Evolutionary conservation across 1,140 invertebrate species (phyloP), one percentile per base, ranked within the genome.

Genomic region (Camponotus floridanus): DNA sequence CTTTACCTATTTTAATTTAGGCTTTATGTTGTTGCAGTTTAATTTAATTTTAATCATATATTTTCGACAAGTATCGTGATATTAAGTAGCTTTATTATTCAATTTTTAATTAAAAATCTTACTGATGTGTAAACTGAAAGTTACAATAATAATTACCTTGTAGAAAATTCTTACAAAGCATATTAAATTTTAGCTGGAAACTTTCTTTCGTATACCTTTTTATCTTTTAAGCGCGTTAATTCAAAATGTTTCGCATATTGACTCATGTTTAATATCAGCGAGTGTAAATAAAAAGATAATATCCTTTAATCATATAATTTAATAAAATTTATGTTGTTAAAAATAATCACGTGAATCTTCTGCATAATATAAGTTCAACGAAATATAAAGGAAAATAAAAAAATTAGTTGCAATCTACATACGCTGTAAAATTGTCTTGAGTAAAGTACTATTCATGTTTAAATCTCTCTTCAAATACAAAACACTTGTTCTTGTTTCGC

Each of bases 381-480:
- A 13, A 8, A 55, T 51, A 11, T 26, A 1, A 3, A 78, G 18
- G 21, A 45, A 64, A 48, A 13, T 31, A 61, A 70, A 67, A 45
- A 45, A 45, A 45, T 2, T 45, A 45, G 85, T 85, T 68, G 64
- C 64, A 42, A 26, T 9, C 31, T 42, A 42, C 18, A 31, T 15
- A 3, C 21, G 6, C 59, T 42, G n/a, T 51, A 62, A 78, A 85
- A 73, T 67, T 59, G 36, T 15, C 8, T 11, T 39, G 15, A n/a
- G 13, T 11, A 26, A 85, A 67, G 67, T 74, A 11, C 36, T 42
- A 18, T 62, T 89, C 51, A 33, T 83, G 13, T 36, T 68, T 15
- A 61, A 74, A 39, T 70, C 45, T 31, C 15, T 26, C 39, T 42
- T 78, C 3, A 64, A 67, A 68, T 55, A 42, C 15, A n/a, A 11